Conservation (phyloP, 2,888 invertebrate genomes). For the Drosophila tanythrix region DNA sequence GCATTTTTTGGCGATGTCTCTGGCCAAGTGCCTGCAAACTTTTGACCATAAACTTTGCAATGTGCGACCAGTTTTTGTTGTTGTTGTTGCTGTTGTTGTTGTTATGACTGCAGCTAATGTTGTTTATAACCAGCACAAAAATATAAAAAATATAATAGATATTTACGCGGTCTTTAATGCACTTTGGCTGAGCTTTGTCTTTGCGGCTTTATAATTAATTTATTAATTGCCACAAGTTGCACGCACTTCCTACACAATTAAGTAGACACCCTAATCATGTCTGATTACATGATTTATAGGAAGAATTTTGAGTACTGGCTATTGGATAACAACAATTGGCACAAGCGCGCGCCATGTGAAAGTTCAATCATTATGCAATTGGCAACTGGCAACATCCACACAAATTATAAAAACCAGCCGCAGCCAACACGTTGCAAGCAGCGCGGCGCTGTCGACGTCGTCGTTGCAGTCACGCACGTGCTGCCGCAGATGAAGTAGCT, state of each 20-base stretch:
- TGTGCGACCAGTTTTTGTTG: slow-evolving; percentile 26
- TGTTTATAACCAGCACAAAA: slow-evolving; percentile 21
- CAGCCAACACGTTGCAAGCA: slow-evolving; percentile 42
- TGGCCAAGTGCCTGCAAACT: slow-evolving; percentile 53
- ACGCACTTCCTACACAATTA: slow-evolving; percentile 58
- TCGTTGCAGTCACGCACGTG: slow-evolving; percentile 69
- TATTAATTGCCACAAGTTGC: slow-evolving; percentile 55
- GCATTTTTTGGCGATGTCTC: slow-evolving; percentile 67
- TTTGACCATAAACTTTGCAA: slow-evolving; percentile 61
- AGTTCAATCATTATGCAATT: slow-evolving; percentile 67
- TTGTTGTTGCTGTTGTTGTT: slow-evolving; percentile 21
- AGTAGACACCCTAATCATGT: slow-evolving; percentile 26
- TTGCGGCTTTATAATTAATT: slow-evolving; percentile 61
- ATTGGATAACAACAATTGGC: slow-evolving; percentile 49
- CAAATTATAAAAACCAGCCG: slow-evolving; percentile 19
- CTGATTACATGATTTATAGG: slow-evolving; percentile 68
- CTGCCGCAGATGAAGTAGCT: slow-evolving; percentile 67
- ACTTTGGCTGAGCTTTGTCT: slow-evolving; percentile 28
- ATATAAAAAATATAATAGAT: slow-evolving; percentile 21
- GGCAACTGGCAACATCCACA: slow-evolving; percentile 28
- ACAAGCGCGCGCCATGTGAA: slow-evolving; percentile 56
- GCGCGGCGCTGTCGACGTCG: slow-evolving; percentile 26
- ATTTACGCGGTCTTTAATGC: slow-evolving; percentile 40
- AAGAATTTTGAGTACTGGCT: slow-evolving; percentile 48
- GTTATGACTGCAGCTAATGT: slow-evolving; percentile 19